A percentile compares a stretch with the other conserved stretches of the same genome.
Evolutionary conservation across 1,140 invertebrate species (phyloP).

Genomic region (Stegodyphus dumicola): DNA sequence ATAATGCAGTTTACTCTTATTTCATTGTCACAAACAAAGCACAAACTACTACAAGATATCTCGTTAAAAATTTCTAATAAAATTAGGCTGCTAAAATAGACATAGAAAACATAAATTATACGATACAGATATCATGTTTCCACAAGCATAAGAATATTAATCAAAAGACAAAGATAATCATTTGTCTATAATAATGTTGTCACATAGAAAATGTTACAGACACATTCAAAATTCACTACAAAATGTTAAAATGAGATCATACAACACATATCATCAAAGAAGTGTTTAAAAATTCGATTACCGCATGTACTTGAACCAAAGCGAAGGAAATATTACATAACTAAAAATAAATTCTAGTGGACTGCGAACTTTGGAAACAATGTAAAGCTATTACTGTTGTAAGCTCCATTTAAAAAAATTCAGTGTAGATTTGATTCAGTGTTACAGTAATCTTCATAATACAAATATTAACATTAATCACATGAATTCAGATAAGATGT

Average conservation of each 20-base stretch:
- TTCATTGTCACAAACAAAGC: conserved; percentile 23
- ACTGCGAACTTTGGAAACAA: too few species aligned
- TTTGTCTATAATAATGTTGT: conserved; percentile 2
- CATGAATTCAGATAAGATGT: too few species aligned
- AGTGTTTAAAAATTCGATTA: conserved; percentile 17
- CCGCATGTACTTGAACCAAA: conserved; percentile 34
- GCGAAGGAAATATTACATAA: too few species aligned
- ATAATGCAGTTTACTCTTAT: conserved; percentile 12
- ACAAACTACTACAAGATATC: conserved; percentile 42
- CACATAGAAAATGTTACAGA: conserved; percentile 48
- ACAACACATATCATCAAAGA: conserved; percentile 35
- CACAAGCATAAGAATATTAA: conserved; percentile 49
- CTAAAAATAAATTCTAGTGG: too few species aligned
- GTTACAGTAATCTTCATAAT: too few species aligned
- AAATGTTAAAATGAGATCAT: conserved; percentile 17
- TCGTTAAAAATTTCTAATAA: conserved; percentile 16
- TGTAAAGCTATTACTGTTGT: too few species aligned
- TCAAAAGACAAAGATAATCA: conserved; percentile 46
- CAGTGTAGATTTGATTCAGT: too few species aligned
- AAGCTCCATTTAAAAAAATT: too few species aligned
- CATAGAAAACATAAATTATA: conserved; percentile 29
- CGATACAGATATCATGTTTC: conserved; percentile 43
- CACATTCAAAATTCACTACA: conserved; percentile 41
- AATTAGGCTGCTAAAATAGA: conserved; percentile 34
- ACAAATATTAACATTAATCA: too few species aligned